Conservation (phyloP, 2,797 vertebrate species). For the Rhynchonycteris naso region DNA sequence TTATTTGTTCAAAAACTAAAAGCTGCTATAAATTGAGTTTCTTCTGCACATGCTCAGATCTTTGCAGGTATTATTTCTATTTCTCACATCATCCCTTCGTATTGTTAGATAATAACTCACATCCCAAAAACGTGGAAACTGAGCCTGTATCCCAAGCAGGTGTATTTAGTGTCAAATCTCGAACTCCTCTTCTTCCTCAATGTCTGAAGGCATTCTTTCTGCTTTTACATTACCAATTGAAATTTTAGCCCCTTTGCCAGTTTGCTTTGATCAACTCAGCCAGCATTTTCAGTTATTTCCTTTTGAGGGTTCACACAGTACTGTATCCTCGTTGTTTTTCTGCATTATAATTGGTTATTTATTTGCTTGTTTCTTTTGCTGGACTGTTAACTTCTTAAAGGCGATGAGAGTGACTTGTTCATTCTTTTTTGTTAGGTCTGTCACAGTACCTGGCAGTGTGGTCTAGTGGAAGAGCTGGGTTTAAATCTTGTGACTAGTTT, state of each 20-base stretch:
- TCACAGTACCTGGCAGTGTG: background rate
- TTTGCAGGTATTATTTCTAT: background rate
- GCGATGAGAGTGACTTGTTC: background rate
- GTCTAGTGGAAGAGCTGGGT: background rate
- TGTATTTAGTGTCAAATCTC: background rate
- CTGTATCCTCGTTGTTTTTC: background rate
- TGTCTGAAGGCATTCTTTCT: background rate
- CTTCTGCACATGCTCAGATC: background rate
- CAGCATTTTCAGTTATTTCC: background rate
- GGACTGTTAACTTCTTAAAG: slow-evolving; percentile 24
- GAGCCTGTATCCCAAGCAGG: background rate
- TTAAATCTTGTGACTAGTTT: slow-evolving; percentile 6
- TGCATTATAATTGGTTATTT: background rate
- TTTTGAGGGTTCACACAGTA: background rate
- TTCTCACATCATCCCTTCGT: background rate
- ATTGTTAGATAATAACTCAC: background rate
- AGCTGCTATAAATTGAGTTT: background rate
- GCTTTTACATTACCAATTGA: background rate
- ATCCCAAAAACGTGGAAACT: background rate
- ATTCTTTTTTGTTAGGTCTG: background rate
- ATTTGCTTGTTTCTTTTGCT: background rate
- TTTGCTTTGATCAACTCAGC: background rate
- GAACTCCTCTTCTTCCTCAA: background rate
- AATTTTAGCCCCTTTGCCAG: background rate
- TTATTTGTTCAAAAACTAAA: slow-evolving; percentile 39